Evolutionary conservation across 2,888 invertebrate genomes (phyloP).

Genomic region (Patella ulyssiponensis): DNA sequence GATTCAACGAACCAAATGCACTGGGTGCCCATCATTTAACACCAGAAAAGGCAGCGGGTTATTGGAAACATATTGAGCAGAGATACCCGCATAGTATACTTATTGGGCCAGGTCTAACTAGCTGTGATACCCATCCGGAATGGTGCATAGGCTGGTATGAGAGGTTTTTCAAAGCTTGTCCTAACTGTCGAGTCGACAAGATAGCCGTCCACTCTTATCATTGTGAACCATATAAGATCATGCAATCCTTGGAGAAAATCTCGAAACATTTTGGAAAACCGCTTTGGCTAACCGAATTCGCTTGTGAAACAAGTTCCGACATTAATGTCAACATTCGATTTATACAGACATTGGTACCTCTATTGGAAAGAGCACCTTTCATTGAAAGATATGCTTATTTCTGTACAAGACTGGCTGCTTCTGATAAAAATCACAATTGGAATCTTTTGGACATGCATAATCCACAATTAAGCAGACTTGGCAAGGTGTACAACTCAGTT

Average conservation of each 20-base stretch:
- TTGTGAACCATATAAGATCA: conserved; percentile 9
- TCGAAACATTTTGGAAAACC: conserved; percentile 26
- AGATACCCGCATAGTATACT: not conserved
- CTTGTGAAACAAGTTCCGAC: conserved; percentile 20
- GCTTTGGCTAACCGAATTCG: conserved; percentile 37
- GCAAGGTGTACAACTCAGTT: conserved; percentile 39
- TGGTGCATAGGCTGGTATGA: conserved; percentile 15
- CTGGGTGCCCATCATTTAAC: not conserved
- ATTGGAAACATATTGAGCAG: not conserved
- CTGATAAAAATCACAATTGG: not conserved
- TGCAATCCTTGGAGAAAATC: conserved; percentile 18
- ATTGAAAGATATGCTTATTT: conserved; percentile 35
- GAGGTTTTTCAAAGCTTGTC: conserved; percentile 15
- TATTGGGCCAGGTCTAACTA: conserved; percentile 12
- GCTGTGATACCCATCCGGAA: not conserved
- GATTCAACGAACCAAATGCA: conserved; percentile 21
- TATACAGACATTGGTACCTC: conserved; percentile 29
- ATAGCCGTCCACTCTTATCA: conserved; percentile 19
- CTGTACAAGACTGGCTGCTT: conserved; percentile 21
- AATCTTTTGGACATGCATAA: conserved; percentile 30
- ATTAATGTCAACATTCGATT: conserved; percentile 20
- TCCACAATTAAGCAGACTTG: conserved; percentile 29
- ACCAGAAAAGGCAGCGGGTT: conserved; percentile 9
- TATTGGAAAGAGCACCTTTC: conserved; percentile 31
- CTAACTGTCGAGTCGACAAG: conserved; percentile 13